Conservation (phyloP, 2,888 invertebrate species). For the Cryptocephalus moraei region DNA sequence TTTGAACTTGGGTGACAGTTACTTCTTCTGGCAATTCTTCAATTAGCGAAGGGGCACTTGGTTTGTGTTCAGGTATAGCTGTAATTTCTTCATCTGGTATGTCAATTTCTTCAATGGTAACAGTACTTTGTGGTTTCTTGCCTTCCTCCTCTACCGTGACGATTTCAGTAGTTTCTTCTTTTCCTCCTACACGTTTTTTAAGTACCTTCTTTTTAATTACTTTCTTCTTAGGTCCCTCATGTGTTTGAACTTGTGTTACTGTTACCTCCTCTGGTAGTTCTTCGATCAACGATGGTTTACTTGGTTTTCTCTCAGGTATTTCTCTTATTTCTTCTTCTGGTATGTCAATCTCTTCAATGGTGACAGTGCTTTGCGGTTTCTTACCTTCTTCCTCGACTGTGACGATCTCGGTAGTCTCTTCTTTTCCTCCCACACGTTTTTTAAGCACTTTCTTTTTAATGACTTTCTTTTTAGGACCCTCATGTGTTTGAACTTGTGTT, state of each 20-base stretch:
- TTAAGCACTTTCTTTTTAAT: conserved; percentile 32
- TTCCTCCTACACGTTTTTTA: conserved; percentile 28
- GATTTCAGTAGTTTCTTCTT: conserved; percentile 23
- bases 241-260: conserved; percentile 4
- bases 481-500: conserved; percentile 10
- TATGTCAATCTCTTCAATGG: conserved; percentile 23
- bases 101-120: conserved; percentile 30
- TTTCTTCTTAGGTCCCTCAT: conserved; percentile 17
- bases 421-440: conserved; percentile 29
- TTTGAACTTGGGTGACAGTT: conserved; percentile 5
- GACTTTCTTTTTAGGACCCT: conserved; percentile 17
- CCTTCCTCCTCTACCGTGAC: conserved; percentile 23
- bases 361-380: conserved; percentile 21
- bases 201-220: conserved; percentile 28
- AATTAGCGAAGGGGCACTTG: conserved; percentile 22
- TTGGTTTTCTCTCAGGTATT: conserved; percentile 19
- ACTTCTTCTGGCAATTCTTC: conserved; percentile 12
- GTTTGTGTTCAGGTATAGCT: conserved; percentile 25
- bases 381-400: conserved; percentile 26
- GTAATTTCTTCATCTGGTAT: conserved; percentile 28
- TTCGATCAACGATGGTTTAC: conserved; percentile 28
- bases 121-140: conserved; percentile 26
- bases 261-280: conserved; percentile 11
- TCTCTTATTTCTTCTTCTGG: neutral
- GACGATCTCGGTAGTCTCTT: conserved; percentile 27